A percentile compares a stretch with the other conserved stretches of the same genome.
These are phyloP conservation scores for Diplazon laetatorius DNA, from an alignment of 2,888 invertebrate genomes.

Conservation along the genomic window DNA sequence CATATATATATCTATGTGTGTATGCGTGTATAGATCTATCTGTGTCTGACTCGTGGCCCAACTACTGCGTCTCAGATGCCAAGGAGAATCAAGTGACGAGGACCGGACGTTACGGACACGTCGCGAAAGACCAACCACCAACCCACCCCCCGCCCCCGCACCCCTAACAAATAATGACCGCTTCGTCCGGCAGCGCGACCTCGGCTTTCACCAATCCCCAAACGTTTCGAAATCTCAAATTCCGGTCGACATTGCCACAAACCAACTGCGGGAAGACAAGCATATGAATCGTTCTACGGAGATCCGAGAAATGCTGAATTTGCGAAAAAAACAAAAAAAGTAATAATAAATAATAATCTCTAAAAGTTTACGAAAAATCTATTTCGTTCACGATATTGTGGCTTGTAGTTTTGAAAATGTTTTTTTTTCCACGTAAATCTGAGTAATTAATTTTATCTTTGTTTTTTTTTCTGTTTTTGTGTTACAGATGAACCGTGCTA, in stretches of 20 bases:
- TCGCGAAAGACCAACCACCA: constrained; percentile 39
- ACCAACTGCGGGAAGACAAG: not conserved
- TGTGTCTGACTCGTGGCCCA: constrained; percentile 24
- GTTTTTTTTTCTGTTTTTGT: constrained; percentile 80
- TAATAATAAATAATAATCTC: no score
- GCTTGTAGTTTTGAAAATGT: no score
- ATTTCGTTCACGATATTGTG: not conserved
- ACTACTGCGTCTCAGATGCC: constrained; percentile 13
- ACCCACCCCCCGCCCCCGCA: no score
- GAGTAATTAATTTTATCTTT: constrained; percentile 53
- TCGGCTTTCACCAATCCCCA: constrained; percentile 32
- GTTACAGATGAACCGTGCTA: constrained; percentile 99
- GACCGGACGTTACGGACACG: constrained; percentile 69
- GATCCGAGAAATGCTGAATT: constrained; percentile 26
- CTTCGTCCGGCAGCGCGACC: constrained; percentile 59
- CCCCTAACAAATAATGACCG: constrained; percentile 72
- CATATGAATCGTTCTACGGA: constrained; percentile 25
- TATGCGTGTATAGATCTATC: constrained; percentile 27
- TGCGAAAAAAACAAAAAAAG: not conserved
- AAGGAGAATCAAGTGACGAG: constrained; percentile 70
- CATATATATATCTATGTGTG: constrained; percentile 30
- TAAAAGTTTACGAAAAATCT: constrained; percentile 16
- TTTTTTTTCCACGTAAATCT: not conserved
- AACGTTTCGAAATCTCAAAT: constrained; percentile 30
- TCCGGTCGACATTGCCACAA: constrained; percentile 24